Evolutionary conservation across 2,113 vertebrate genomes (phyloP), one percentile per base, ranked within the genome.

Genomic region (Odontophorus gujanensis): DNA sequence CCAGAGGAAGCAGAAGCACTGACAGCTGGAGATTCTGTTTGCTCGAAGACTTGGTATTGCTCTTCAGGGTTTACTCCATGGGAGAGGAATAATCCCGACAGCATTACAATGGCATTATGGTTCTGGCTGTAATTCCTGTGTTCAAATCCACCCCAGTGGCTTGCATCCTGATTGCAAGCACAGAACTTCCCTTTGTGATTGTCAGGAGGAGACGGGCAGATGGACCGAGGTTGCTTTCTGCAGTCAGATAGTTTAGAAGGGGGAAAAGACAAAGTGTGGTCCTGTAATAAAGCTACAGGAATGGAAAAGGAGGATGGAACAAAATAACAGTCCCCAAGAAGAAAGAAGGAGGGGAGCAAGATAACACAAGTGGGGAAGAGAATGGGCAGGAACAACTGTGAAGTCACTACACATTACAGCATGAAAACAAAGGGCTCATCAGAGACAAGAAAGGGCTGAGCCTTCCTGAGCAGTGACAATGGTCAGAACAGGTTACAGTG

Each of bases 81-180:
- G 95, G 89, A 97, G 86, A 81, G 75, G 42, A 96, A 96, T 95
- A 96, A 97, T 96, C 93, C 93, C 10, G 3, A 84, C 69, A 88
- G 84, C 76, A 95, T 96, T 93, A 96, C 89, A 94, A 93, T 96
- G 76, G 78, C 86, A 93, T 96, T 96, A 94, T 88, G 93, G 90
- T 94, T 90, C 89, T 51, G 47, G 67, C 81, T 92, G 84, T 96
- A 96, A 96, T 96, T 90, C 81, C 81, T 12, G 2, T 48, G 66
- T 77, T 92, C 92, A 95, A 93, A 95, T 94, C 76, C 76, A 92
- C 38, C 13, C 84, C 34, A 11, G 83, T 79, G 85, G 50, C 84
- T 93, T 75, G 80, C 76, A 85, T 84, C 51, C 75, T 87, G 78
- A 92, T 63, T 85, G 86, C 83, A 78, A 80, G 81, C 3, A 4